Percentiles rank a stretch among this genome's conserved stretches.
Evolutionary conservation across 2,797 vertebrate genomes (phyloP).

Genomic region (Pygocentrus nattereri): DNA sequence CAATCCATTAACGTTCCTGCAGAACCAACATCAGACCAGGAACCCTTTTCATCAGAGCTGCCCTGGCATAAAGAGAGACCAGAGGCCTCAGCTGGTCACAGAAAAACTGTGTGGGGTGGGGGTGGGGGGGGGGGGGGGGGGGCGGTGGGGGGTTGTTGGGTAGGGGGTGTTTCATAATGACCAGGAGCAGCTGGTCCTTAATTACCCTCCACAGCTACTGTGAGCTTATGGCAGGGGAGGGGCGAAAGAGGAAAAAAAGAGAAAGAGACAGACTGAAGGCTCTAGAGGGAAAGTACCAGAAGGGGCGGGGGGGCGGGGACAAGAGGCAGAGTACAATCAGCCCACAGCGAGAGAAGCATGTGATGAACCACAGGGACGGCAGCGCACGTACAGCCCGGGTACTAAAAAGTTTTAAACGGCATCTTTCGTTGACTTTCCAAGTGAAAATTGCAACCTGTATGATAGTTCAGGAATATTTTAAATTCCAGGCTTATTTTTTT

Average conservation of each 20-base stretch:
- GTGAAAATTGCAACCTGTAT: no score
- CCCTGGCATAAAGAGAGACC: neutral
- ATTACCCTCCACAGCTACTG: slow-evolving; percentile 67
- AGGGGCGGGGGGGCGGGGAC: slow-evolving; percentile 11
- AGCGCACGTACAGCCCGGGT: slow-evolving; percentile 59
- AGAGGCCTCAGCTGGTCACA: slow-evolving; percentile 37
- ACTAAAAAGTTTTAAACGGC: no score
- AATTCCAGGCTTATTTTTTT: no score
- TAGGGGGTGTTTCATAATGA: slow-evolving; percentile 71
- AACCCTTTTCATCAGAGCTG: neutral
- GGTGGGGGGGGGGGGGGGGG: neutral
- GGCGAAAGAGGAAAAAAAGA: slow-evolving; percentile 17
- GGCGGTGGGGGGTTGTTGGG: neutral
- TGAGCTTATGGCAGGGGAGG: slow-evolving; percentile 53
- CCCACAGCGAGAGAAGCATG: slow-evolving; percentile 44
- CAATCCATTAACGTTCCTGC: neutral
- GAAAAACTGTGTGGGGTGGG: slow-evolving; percentile 1
- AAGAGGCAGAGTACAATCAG: slow-evolving; percentile 29
- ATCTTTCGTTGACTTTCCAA: no score
- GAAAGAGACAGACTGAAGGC: neutral
- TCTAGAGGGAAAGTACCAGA: neutral
- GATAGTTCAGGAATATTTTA: no score
- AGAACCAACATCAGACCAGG: neutral
- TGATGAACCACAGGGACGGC: slow-evolving; percentile 48
- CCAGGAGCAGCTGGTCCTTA: slow-evolving; percentile 77